Percentiles rank a stretch among this genome's conserved stretches.
phyloP scores from a whole-genome alignment of 23 tunicate genomes.

The Phallusia fumigata region DNA sequence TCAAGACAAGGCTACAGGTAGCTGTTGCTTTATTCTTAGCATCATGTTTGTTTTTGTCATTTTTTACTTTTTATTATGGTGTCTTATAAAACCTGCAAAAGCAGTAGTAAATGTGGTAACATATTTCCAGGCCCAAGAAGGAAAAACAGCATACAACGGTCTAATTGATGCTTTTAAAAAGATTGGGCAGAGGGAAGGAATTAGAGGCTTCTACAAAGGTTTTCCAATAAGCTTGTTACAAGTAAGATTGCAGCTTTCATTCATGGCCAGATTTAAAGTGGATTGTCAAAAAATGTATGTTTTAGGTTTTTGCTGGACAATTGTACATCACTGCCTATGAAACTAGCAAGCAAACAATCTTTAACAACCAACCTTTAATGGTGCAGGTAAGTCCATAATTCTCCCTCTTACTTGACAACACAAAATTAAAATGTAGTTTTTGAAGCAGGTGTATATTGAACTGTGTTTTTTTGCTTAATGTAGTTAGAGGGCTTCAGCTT shows the following conservation, averaged over 20 bases:
- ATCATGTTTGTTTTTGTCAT: too few relatives aligned
- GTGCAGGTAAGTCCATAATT: conserved; percentile 63
- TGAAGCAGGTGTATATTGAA: too few relatives aligned
- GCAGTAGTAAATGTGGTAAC: neutral
- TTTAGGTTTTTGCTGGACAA: conserved; percentile 85
- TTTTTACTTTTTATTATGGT: neutral
- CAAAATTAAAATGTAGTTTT: too few relatives aligned
- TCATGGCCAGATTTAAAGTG: too few relatives aligned
- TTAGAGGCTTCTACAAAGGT: conserved; percentile 88
- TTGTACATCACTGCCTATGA: conserved; percentile 93
- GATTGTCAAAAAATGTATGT: neutral
- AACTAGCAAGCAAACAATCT: conserved; percentile 72
- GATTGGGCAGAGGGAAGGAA: conserved; percentile 82
- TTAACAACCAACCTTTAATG: conserved; percentile 39
- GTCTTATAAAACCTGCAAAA: neutral
- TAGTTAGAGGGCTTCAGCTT: too few relatives aligned
- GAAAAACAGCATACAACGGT: conserved; percentile 79
- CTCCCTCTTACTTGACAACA: too few relatives aligned
- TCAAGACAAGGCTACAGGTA: conserved; percentile 88
- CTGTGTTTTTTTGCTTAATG: too few relatives aligned
- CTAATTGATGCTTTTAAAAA: conserved; percentile 83
- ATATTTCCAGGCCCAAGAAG: conserved; percentile 86
- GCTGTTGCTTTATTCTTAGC: conserved; percentile 3
- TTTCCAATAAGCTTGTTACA: conserved; percentile 92
- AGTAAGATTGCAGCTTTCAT: conserved; percentile 24